phyloP scores from a whole-genome alignment of 2,797 vertebrate genomes.

The Sebastes vulpes region DNA sequence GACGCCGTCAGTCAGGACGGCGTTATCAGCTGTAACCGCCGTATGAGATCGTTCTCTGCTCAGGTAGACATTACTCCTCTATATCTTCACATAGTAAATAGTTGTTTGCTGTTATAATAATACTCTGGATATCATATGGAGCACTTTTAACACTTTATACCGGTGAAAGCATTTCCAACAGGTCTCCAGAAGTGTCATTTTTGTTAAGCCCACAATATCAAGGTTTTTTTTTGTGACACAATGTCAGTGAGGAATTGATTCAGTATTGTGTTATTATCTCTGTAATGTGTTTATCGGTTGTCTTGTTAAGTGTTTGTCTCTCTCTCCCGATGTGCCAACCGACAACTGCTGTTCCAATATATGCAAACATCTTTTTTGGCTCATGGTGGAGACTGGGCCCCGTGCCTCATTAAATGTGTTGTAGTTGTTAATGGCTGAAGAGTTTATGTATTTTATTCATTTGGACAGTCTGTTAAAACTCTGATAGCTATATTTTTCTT shows the following conservation, averaged over 20 bases:
- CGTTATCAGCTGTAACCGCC: too few species aligned
- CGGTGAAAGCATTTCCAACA: too few species aligned
- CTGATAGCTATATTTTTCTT: too few species aligned
- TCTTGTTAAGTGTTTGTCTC: background rate
- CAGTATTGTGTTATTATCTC: background rate
- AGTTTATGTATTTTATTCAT: slow-evolving; percentile 1
- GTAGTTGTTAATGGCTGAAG: background rate
- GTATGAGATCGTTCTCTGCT: too few species aligned
- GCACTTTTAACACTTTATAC: too few species aligned
- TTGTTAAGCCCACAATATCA: background rate
- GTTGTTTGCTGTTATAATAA: too few species aligned
- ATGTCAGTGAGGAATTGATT: background rate
- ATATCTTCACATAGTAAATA: too few species aligned
- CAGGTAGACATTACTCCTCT: too few species aligned
- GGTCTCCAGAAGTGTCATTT: too few species aligned
- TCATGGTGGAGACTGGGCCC: background rate
- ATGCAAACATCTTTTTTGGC: background rate
- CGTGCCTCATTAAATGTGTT: background rate
- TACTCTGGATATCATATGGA: too few species aligned
- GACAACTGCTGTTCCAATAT: background rate
- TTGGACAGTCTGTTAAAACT: background rate
- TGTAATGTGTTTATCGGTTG: background rate
- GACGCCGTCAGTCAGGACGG: too few species aligned
- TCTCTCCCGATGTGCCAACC: background rate
- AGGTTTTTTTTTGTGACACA: background rate